phyloP scores from a whole-genome alignment of 2,113 vertebrate genomes.

The Sphaerodactylus townsendi region DNA sequence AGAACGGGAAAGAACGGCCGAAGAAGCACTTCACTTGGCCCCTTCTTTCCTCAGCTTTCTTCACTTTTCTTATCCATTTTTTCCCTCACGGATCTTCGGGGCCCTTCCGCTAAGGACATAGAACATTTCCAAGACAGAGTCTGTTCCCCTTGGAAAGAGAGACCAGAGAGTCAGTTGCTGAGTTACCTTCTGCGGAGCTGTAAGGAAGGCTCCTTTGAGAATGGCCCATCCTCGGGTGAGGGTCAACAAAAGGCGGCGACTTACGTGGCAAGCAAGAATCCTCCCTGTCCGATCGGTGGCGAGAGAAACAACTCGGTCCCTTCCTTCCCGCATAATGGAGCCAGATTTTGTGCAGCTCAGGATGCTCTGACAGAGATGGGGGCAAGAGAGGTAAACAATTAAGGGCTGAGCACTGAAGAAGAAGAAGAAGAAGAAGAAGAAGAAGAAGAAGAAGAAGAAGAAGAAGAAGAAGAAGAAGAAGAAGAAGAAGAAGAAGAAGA shows the following conservation, averaged over 20 bases:
- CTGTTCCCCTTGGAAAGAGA: conserved; percentile 79
- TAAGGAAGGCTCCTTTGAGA: background rate
- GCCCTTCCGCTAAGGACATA: conserved; percentile 83
- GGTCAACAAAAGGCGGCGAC: conserved; percentile 55
- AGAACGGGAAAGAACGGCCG: background rate
- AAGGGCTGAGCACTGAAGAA: background rate
- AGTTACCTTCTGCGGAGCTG: background rate
- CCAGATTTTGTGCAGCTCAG: conserved; percentile 86
- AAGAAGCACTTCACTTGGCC: conserved; percentile 75
- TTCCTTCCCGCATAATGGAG: conserved; percentile 89
- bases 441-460: too few species aligned
- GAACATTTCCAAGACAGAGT: conserved; percentile 88
- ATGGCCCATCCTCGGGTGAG: background rate
- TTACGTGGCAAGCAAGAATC: conserved; percentile 92
- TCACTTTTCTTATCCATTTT: conserved; percentile 88
- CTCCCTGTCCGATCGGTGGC: conserved; percentile 78
- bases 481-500: too few species aligned
- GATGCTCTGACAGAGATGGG: conserved; percentile 76
- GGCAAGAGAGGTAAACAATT: background rate
- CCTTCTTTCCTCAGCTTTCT: conserved; percentile 92
- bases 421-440: too few species aligned
- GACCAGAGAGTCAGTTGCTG: background rate
- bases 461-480: too few species aligned
- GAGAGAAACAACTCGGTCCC: conserved; percentile 87
- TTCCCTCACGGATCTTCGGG: conserved; percentile 82